A percentile compares a stretch with the other conserved stretches of the same genome.
phyloP scores from a whole-genome alignment of 2,797 vertebrate species.

The Anas acuta region DNA sequence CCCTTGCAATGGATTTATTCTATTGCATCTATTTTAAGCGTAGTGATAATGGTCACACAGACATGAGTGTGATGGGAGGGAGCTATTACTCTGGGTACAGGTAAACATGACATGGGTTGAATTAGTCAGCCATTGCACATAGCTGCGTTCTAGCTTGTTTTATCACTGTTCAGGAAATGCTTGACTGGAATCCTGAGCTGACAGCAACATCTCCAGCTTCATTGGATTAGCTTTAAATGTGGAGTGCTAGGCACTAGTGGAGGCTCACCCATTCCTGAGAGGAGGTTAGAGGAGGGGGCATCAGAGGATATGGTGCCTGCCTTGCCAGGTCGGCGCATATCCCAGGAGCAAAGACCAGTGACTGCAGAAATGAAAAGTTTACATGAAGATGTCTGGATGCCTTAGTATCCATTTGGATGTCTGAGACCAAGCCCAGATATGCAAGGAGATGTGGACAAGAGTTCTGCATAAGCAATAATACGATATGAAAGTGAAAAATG shows the following conservation, averaged over 20 bases:
- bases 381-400: neutral
- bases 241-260: slow-evolving; percentile 78
- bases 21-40: slow-evolving; percentile 53
- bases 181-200: slow-evolving; percentile 67
- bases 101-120: slow-evolving; percentile 37
- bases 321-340: slow-evolving; percentile 19
- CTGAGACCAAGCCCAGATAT: neutral
- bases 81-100: slow-evolving; percentile 38
- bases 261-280: slow-evolving; percentile 77
- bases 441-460: neutral
- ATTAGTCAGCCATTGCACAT: slow-evolving; percentile 43
- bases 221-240: slow-evolving; percentile 69
- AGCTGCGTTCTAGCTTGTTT: slow-evolving; percentile 47
- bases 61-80: slow-evolving; percentile 34
- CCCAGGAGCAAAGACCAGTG: slow-evolving; percentile 47
- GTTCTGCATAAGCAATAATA: neutral
- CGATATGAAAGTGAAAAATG: neutral
- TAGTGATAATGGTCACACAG: neutral
- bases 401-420: neutral
- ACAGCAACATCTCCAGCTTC: slow-evolving; percentile 69
- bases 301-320: slow-evolving; percentile 47
- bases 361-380: neutral
- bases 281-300: slow-evolving; percentile 57
- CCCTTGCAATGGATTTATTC: slow-evolving; percentile 63
- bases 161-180: slow-evolving; percentile 65